These are phyloP conservation scores for Charanyca ferruginea DNA, from an alignment of 2,888 invertebrate genomes.

Conservation along the genomic window DNA sequence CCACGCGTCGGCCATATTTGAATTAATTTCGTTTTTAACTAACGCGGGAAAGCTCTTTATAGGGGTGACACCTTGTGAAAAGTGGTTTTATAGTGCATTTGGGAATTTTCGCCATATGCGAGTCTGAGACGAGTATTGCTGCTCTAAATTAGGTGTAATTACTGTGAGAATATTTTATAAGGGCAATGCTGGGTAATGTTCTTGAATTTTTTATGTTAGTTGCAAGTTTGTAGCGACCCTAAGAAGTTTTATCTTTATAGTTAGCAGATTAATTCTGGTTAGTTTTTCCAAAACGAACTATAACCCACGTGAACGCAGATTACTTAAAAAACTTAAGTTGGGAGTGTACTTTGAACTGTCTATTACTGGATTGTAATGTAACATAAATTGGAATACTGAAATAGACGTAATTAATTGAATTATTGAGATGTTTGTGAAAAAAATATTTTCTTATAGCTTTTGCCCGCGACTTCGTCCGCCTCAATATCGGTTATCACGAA, in stretches of 20 bases:
- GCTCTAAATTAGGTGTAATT: conserved; percentile 63
- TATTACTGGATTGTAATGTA: no score
- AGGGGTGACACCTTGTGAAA: conserved; percentile 76
- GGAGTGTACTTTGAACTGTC: no score
- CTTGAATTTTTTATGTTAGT: conserved; percentile 46
- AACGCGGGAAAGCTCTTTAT: conserved; percentile 81
- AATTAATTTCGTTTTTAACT: conserved; percentile 84
- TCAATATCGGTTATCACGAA: no score
- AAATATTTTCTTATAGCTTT: no score
- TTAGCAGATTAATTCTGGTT: neutral
- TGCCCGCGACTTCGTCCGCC: no score
- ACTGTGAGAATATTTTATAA: conserved; percentile 66
- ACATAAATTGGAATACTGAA: no score
- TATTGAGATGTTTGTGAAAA: no score
- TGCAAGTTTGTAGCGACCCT: conserved; percentile 8
- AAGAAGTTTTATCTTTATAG: conserved; percentile 6
- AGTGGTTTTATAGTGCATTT: conserved; percentile 74
- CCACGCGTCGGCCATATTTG: conserved; percentile 82
- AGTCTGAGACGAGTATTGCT: conserved; percentile 60
- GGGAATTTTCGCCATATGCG: conserved; percentile 68
- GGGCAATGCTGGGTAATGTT: conserved; percentile 44
- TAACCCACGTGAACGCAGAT: neutral
- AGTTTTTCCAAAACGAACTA: neutral
- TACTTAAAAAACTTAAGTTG: no score
- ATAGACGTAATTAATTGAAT: no score